phyloP scores from a whole-genome alignment of 2,888 invertebrate species.

The Gibbula magus region DNA sequence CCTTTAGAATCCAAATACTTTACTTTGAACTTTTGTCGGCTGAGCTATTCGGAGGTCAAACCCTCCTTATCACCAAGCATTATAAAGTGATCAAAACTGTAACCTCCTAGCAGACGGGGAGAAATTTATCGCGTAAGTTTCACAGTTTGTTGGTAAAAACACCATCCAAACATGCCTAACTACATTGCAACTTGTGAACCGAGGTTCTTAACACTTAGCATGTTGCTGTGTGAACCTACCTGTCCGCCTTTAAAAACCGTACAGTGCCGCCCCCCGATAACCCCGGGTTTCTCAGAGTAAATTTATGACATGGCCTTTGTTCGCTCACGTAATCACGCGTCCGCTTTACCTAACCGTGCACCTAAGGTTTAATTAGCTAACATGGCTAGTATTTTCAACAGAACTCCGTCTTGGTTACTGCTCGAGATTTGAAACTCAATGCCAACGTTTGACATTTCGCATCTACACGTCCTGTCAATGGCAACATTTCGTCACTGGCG shows the following conservation, averaged over 20 bases:
- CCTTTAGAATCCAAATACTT: neutral
- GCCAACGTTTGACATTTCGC: no score
- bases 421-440: no score
- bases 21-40: neutral
- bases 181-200: constrained; percentile 5
- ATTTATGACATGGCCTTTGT: constrained; percentile 1
- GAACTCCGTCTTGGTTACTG: no score
- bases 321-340: neutral
- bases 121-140: neutral
- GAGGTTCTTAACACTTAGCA: neutral
- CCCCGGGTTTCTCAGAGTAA: neutral
- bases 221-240: constrained; percentile 1
- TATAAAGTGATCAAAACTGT: neutral
- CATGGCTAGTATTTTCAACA: neutral
- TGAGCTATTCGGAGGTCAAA: neutral
- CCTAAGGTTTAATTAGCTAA: neutral
- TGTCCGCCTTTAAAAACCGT: constrained; percentile 3
- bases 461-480: no score
- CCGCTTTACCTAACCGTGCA: constrained; percentile 10
- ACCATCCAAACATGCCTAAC: neutral
- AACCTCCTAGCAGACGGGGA: neutral
- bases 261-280: neutral
- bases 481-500: no score
- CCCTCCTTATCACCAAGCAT: neutral
- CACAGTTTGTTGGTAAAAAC: neutral